Evolutionary conservation across 2,797 vertebrate genomes (phyloP).

Genomic region (Sciurus carolinensis): DNA sequence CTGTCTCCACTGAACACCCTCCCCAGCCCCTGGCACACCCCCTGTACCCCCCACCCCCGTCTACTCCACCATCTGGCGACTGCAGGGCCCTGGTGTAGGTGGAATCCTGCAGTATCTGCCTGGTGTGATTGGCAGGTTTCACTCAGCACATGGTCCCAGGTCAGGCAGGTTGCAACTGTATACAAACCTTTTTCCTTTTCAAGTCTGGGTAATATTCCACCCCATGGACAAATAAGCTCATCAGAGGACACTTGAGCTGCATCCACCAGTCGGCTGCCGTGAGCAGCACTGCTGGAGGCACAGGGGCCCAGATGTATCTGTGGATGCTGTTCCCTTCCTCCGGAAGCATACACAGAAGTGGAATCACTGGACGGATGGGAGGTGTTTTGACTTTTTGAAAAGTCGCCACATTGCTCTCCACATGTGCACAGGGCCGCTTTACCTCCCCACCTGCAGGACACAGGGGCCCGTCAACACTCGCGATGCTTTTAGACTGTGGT

Average conservation of each 20-base stretch:
- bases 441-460: too few relatives aligned
- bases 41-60: neutral
- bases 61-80: too few relatives aligned
- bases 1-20: too few relatives aligned
- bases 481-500: fast-evolving
- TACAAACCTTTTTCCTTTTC: too few relatives aligned
- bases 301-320: neutral
- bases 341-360: neutral
- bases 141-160: neutral
- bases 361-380: too few relatives aligned
- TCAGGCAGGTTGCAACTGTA: neutral
- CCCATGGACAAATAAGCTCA: neutral
- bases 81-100: neutral
- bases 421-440: fast-evolving
- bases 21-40: neutral
- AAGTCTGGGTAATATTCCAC: neutral
- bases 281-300: neutral
- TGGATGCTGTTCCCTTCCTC: neutral
- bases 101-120: neutral
- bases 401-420: fast-evolving
- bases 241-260: neutral
- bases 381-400: neutral
- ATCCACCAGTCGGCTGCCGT: too few relatives aligned
- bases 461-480: neutral
- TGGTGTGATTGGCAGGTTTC: neutral